Percentiles rank a stretch among this genome's conserved stretches.
phyloP scores from a whole-genome alignment of 2,888 invertebrate genomes.

The Pristionchus exspectatus region DNA sequence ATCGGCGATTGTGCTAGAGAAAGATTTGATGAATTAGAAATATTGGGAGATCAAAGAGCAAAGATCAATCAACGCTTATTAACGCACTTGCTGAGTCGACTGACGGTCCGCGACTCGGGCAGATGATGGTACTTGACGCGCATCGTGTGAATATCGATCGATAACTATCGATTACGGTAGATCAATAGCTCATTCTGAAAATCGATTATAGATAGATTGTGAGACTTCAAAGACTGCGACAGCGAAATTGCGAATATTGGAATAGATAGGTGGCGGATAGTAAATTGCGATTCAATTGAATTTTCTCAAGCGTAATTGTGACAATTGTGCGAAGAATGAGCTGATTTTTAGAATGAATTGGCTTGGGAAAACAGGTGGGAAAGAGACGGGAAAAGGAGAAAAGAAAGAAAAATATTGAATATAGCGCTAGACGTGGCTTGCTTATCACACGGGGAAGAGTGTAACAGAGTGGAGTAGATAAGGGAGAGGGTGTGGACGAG shows the following conservation, averaged over 20 bases:
- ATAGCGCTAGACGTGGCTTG: neutral
- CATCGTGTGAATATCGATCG: neutral
- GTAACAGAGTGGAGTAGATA: conserved; percentile 27
- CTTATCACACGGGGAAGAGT: conserved; percentile 13
- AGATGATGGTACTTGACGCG: conserved; percentile 24
- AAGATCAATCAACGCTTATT: neutral
- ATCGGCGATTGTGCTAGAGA: conserved; percentile 9
- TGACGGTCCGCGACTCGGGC: conserved; percentile 14
- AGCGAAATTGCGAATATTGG: neutral
- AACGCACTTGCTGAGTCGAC: neutral
- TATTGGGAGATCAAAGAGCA: neutral
- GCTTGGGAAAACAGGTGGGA: no score
- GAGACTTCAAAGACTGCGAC: neutral
- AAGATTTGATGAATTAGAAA: neutral
- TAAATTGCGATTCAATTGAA: neutral
- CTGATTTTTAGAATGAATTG: no score
- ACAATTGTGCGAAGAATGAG: no score
- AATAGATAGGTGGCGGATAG: no score
- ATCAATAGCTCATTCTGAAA: neutral
- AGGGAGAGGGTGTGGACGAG: neutral
- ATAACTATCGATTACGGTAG: neutral
- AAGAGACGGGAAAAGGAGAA: neutral
- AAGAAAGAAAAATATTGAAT: neutral
- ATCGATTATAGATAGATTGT: neutral
- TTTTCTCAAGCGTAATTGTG: no score